Base-by-base conservation (phyloP, 2,888 invertebrate genomes). In the Orthosia cruda region DNA sequence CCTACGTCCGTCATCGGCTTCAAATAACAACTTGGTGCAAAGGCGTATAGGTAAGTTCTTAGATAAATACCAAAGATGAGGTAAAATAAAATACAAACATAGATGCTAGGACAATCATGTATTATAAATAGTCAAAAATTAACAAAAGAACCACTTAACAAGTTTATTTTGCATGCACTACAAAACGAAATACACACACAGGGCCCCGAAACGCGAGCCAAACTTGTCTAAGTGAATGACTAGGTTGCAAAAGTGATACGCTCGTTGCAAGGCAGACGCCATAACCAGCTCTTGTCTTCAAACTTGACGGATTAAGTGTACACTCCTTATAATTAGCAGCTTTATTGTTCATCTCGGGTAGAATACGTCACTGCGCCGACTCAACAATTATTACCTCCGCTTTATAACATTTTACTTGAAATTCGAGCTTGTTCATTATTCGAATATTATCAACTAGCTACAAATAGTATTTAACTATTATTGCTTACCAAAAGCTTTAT, bases 71-170 rank as follows among this genome's bases (percentile, higher is more conserved):
- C 11, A 26, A 64, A 12, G 9, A 40, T 11, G 20, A 50, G 68
- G 72, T 55, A 55, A 85, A 85, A 90, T 91, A 92, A 90, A 91
- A 95, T 91, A 93, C 93, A 91, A 90, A 87, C 77, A 82, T 92
- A 89, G 95, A 96, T 96, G 96, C 96, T 96, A 96, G 94, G 96
- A 96, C 96, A 96, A 96, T 96, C 94, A 96, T 96, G 95, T 96
- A 96, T 96, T 96, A 96, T 96, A 96, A 96, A 96, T 96, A 96
- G 96, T 96, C 96, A 96, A 96, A 96, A 96, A 95, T 94, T 95
- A 96, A 96, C 96, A 96, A 96, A 96, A 96, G 95, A 95, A 96
- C 95, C 95, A 95, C 93, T 96, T 94, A 95, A 94, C 95, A 95
- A 95, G 95, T 95, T 94, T 93, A 92, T 91, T 89, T 89, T 93